Percentiles rank a stretch among this genome's conserved stretches.
Evolutionary conservation across 2,113 vertebrate species (phyloP).

Genomic region (Reinhardtius hippoglossoides): DNA sequence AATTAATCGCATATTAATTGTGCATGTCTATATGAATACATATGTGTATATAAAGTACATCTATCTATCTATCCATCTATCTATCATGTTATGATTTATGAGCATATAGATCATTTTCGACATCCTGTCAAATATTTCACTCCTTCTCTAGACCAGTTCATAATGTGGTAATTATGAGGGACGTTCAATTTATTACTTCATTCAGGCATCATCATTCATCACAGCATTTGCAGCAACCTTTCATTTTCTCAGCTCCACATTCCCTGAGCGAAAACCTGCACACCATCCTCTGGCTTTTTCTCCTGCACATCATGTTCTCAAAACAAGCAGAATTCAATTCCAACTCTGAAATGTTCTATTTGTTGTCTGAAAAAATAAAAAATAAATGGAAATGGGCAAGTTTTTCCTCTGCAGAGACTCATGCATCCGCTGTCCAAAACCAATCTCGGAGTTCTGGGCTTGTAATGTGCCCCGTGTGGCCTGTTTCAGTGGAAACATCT

Average conservation of each 20-base stretch:
- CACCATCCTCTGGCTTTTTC: not conserved
- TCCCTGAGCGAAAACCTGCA: not conserved
- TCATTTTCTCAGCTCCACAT: conserved; percentile 7
- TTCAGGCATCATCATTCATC: not conserved
- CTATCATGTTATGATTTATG: conserved; percentile 18
- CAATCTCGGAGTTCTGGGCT: conserved; percentile 3
- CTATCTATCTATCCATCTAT: too few relatives aligned
- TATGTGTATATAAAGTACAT: too few relatives aligned
- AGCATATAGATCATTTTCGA: not conserved
- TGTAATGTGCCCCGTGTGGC: conserved; percentile 38
- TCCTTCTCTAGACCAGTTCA: not conserved
- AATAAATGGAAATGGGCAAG: not conserved
- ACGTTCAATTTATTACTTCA: not conserved
- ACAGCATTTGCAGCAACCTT: not conserved
- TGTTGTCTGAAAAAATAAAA: conserved; percentile 5
- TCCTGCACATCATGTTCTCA: conserved; percentile 22
- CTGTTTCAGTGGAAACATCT: conserved; percentile 53
- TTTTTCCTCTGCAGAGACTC: conserved; percentile 20
- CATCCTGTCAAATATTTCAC: not conserved
- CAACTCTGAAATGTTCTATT: not conserved
- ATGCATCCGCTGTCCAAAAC: conserved; percentile 1
- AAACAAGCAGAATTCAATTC: conserved; percentile 5
- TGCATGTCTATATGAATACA: too few relatives aligned
- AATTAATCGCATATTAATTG: too few relatives aligned
- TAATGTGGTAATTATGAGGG: not conserved